Conservation (phyloP, 2,888 invertebrate genomes). For the Thereva unica region DNA sequence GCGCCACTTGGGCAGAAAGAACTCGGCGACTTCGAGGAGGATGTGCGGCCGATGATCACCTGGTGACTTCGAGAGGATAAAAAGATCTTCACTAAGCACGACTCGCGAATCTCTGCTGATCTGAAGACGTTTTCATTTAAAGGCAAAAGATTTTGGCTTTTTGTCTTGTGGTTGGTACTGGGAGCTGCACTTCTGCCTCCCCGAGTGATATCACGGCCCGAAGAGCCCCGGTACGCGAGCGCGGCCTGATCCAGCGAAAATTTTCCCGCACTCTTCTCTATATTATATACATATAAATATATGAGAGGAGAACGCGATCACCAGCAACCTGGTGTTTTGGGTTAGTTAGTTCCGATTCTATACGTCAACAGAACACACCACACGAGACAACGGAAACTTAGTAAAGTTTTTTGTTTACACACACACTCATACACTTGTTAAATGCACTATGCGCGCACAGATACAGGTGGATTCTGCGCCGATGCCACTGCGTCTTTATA, state of each 20-base stretch:
- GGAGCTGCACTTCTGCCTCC: constrained; percentile 20
- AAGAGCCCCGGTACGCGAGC: constrained; percentile 10
- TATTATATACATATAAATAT: background rate
- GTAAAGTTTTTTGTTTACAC: constrained; percentile 29
- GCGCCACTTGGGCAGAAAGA: background rate
- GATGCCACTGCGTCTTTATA: constrained; percentile 14
- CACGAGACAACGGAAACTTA: constrained; percentile 8
- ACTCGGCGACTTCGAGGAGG: background rate
- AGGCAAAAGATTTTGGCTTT: constrained; percentile 31
- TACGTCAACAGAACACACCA: constrained; percentile 13
- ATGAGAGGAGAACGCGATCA: background rate
- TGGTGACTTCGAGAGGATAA: constrained; percentile 25
- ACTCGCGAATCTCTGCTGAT: constrained; percentile 18
- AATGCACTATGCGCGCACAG: constrained; percentile 14
- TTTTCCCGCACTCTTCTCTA: constrained; percentile 15
- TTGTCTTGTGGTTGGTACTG: constrained; percentile 9
- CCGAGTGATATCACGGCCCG: constrained; percentile 20
- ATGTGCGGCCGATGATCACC: constrained; percentile 4
- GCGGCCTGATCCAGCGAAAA: constrained; percentile 26
- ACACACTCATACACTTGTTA: background rate
- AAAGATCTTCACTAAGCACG: constrained; percentile 17
- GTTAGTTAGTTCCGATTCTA: constrained; percentile 22
- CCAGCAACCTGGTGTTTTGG: constrained; percentile 1
- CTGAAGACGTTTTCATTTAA: constrained; percentile 17
- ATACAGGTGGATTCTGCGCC: constrained; percentile 25